Evolutionary conservation across 1,140 invertebrate species (phyloP).

Genomic region (Drosophila tani): DNA sequence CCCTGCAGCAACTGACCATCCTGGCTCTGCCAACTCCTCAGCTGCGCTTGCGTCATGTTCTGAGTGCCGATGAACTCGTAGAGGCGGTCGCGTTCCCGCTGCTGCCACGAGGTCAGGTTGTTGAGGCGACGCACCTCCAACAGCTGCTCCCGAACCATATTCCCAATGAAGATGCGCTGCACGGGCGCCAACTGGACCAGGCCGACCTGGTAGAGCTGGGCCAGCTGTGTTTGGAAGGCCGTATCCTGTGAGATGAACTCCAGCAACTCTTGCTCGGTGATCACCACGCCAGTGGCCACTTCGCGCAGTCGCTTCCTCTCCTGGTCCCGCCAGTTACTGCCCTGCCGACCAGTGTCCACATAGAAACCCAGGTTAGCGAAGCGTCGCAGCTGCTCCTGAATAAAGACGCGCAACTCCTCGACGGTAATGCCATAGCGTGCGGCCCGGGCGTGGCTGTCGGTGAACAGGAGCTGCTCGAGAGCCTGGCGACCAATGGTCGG

Average conservation of each 20-base stretch:
- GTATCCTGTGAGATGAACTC: slow-evolving; percentile 66
- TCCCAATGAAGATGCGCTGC: slow-evolving; percentile 58
- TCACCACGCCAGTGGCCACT: slow-evolving; percentile 60
- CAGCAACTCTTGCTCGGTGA: slow-evolving; percentile 66
- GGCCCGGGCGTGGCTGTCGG: slow-evolving; percentile 31
- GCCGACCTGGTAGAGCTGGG: slow-evolving; percentile 56
- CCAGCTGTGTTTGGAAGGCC: slow-evolving; percentile 61
- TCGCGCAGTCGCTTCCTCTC: slow-evolving; percentile 63
- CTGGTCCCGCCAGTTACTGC: slow-evolving; percentile 63
- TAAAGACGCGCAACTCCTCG: slow-evolving; percentile 66
- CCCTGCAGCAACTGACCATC: slow-evolving; percentile 54
- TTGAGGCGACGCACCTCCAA: slow-evolving; percentile 65
- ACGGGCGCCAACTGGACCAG: slow-evolving; percentile 62
- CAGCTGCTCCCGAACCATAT: slow-evolving; percentile 52
- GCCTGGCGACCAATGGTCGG: slow-evolving; percentile 33
- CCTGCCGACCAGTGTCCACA: slow-evolving; percentile 20
- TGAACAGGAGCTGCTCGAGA: slow-evolving; percentile 54
- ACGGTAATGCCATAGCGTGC: slow-evolving; percentile 59
- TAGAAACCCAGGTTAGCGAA: slow-evolving; percentile 62
- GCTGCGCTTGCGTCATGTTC: slow-evolving; percentile 65
- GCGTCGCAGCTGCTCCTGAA: slow-evolving; percentile 57
- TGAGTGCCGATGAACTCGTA: slow-evolving; percentile 78
- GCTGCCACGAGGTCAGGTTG: slow-evolving; percentile 66
- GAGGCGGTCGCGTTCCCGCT: slow-evolving; percentile 74
- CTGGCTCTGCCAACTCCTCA: slow-evolving; percentile 74